Conservation (phyloP, 64 coral and sea anemone species). For the Stichodactyla helianthus region DNA sequence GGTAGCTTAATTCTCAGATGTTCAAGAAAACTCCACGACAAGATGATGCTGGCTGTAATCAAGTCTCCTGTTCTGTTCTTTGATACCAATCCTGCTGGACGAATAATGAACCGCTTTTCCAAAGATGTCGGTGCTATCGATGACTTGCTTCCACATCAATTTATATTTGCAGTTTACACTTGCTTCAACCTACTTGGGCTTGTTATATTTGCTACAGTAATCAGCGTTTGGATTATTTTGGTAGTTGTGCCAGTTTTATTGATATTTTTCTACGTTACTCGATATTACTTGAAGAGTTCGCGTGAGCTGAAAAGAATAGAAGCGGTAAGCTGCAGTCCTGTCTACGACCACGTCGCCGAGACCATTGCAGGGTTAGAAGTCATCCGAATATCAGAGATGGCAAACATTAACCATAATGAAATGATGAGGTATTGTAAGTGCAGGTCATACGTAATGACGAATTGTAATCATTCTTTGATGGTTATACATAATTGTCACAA, state of each 20-base stretch:
- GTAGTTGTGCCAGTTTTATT: neutral
- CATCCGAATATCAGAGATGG: constrained; percentile 36
- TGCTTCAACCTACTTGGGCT: neutral
- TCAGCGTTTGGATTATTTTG: neutral
- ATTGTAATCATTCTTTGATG: no score
- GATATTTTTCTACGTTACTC: neutral
- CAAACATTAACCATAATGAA: neutral
- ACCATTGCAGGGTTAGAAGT: constrained; percentile 35
- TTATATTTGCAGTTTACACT: neutral
- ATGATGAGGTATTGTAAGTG: constrained; percentile 21
- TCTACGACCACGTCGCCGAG: constrained; percentile 35
- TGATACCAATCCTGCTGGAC: constrained; percentile 55
- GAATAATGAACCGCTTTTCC: constrained; percentile 70
- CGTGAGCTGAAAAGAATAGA: constrained; percentile 53
- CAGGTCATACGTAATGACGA: no score
- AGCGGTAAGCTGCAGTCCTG: constrained; percentile 43
- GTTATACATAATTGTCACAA: no score
- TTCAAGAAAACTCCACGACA: constrained; percentile 13
- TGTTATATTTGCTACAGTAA: neutral
- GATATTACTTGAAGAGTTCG: constrained; percentile 29
- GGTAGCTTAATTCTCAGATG: no score
- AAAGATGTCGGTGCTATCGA: constrained; percentile 52
- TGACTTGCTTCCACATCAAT: neutral
- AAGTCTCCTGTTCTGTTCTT: constrained; percentile 49
- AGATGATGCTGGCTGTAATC: constrained; percentile 28